phyloP scores from a whole-genome alignment of 2,888 invertebrate species.

The Sphaerophoria rueppellii region DNA sequence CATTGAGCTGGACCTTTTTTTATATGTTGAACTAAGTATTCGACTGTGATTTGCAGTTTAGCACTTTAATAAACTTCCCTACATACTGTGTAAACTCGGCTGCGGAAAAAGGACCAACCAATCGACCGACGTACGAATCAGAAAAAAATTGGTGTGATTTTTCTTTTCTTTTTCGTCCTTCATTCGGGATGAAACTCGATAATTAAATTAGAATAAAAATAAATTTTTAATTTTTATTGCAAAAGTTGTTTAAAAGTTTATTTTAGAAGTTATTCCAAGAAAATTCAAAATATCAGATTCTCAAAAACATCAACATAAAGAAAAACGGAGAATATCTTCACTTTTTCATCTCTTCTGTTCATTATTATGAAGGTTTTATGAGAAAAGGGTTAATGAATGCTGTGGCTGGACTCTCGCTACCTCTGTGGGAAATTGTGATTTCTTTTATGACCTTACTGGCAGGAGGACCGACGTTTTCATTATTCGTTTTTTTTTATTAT shows the following conservation, averaged over 20 bases:
- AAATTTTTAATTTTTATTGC: constrained; percentile 39
- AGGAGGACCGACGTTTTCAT: no score
- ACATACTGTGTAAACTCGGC: constrained; percentile 2
- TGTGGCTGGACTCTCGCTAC: background rate
- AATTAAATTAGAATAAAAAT: constrained; percentile 55
- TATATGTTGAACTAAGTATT: constrained; percentile 1
- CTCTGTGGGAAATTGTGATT: no score
- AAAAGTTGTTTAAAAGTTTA: constrained; percentile 23
- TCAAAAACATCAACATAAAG: background rate
- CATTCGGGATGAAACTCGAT: constrained; percentile 32
- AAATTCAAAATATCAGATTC: background rate
- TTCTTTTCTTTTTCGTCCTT: background rate
- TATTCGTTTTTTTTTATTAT: no score
- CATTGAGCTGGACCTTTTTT: constrained; percentile 4
- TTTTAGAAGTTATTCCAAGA: background rate
- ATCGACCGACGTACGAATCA: background rate
- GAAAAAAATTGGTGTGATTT: background rate
- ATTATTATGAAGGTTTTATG: background rate
- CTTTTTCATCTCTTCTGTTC: constrained; percentile 6
- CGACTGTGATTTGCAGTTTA: constrained; percentile 45
- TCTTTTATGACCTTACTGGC: no score
- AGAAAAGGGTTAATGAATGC: constrained; percentile 27
- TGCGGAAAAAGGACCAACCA: background rate
- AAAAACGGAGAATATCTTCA: constrained; percentile 17
- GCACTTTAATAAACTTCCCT: constrained; percentile 66